Base-by-base conservation (phyloP, 2,888 invertebrate genomes). In the Vandiemenella viatica region DNA sequence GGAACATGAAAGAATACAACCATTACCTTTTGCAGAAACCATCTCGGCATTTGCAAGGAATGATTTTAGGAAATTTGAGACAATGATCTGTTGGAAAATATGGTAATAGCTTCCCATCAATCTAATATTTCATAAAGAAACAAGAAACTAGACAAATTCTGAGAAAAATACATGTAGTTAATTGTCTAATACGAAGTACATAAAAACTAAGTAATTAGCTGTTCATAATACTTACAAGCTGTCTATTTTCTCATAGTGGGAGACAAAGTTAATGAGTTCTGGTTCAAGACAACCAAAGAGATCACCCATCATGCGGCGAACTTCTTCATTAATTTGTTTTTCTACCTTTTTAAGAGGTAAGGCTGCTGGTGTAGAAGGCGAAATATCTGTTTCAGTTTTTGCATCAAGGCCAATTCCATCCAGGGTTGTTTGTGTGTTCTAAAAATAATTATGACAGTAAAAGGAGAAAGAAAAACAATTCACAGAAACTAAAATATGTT, bases 201-300 rank as follows among this genome's bases (percentile, higher is more conserved):
- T 43, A 23, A 23, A 42, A 49, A 20, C 38, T 23, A 23, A 8
- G 10, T 23, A 8, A 8, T 23, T 23, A 23, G 26, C 26, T 23
- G 26, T 8, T 4, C 48, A n/a, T 37, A 13, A 38, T 49, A 76
- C 85, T 77, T 68, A 93, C 90, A 91, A 89, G 58, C 83, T 82
- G 66, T 95, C 92, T 59, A 85, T 77, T 59, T 82, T 81, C 67
- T 92, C 93, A 57, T 90, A 82, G 63, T 85, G 81, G 41, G 78
- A 75, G 53, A 96, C 85, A 59, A 97, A 90, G 60, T 76, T 79
- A 50, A 84, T 79, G 51, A 97, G 70, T 65, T 95, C 92, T 1
- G 76, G 72, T 71, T 96, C 95, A 21, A 97, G 73, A 53, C 81
- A 75, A 3, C 86, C 83, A 71, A 97, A 96, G 62, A 97, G 75